phyloP scores from a whole-genome alignment of 2,888 invertebrate species.

The Orthosia gothica region DNA sequence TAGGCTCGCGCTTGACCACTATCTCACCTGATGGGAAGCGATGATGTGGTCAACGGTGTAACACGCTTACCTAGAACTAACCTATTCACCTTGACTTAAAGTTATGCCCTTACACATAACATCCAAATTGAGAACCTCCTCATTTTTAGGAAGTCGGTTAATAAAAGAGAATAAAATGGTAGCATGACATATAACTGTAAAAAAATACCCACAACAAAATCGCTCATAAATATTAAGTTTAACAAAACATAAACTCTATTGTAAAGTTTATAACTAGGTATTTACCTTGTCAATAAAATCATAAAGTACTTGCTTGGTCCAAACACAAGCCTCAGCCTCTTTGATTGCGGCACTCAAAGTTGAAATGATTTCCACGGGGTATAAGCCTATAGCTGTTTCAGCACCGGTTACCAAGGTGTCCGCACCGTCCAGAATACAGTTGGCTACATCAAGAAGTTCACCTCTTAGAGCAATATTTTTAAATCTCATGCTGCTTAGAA shows the following conservation, averaged over 20 bases:
- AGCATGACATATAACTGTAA: too few relatives aligned
- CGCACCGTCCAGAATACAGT: conserved; percentile 94
- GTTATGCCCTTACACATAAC: too few relatives aligned
- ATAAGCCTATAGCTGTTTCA: conserved; percentile 93
- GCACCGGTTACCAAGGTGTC: conserved; percentile 94
- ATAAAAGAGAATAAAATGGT: too few relatives aligned
- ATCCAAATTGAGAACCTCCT: too few relatives aligned
- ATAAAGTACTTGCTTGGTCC: conserved; percentile 88
- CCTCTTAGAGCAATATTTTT: conserved; percentile 88
- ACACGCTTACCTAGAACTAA: too few relatives aligned
- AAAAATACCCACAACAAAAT: too few relatives aligned
- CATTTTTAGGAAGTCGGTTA: too few relatives aligned
- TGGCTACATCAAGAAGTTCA: conserved; percentile 94
- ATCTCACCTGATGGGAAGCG: too few relatives aligned
- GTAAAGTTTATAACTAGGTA: not conserved
- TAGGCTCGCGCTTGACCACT: too few relatives aligned
- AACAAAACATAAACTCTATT: not conserved
- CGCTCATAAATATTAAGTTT: too few relatives aligned
- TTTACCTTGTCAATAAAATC: conserved; percentile 83
- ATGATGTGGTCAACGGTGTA: too few relatives aligned
- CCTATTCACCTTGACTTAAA: too few relatives aligned
- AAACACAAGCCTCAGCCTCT: conserved; percentile 94
- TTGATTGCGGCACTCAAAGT: conserved; percentile 90
- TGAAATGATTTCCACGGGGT: conserved; percentile 90
- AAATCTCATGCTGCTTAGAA: conserved; percentile 82